Evolutionary conservation across 1,140 invertebrate genomes (phyloP).

Genomic region (Drosophila simulans): DNA sequence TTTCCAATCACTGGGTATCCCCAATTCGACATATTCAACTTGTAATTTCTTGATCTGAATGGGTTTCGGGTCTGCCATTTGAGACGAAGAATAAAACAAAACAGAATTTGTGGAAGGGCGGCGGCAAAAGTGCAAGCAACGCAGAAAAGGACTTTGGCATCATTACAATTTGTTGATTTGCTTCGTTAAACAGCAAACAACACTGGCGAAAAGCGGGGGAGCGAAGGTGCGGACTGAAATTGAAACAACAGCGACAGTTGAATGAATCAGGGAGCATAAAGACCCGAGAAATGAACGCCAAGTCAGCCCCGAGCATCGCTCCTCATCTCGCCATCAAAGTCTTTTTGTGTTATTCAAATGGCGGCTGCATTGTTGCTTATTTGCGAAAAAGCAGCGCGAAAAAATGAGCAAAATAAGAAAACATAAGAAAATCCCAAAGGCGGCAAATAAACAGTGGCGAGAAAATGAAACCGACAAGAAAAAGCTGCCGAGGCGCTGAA

Average conservation of each 20-base stretch:
- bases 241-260: slow-evolving; percentile 63
- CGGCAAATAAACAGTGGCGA: slow-evolving; percentile 37
- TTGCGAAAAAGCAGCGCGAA: slow-evolving; percentile 32
- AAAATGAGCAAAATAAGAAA: slow-evolving; percentile 50
- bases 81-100: slow-evolving; percentile 25
- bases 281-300: slow-evolving; percentile 42
- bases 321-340: slow-evolving; percentile 21
- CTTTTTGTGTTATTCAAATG: slow-evolving; percentile 57
- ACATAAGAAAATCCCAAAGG: slow-evolving; percentile 36
- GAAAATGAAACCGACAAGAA: slow-evolving; percentile 53
- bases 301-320: slow-evolving; percentile 35
- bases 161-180: slow-evolving; percentile 83
- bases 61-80: slow-evolving; percentile 20
- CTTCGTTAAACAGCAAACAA: slow-evolving; percentile 83
- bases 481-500: slow-evolving; percentile 64
- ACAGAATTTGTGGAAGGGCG: slow-evolving; percentile 4
- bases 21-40: neutral
- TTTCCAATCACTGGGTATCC: slow-evolving; percentile 1
- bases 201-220: slow-evolving; percentile 29
- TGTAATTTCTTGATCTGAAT: slow-evolving; percentile 34
- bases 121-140: slow-evolving; percentile 70
- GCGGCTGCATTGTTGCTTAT: slow-evolving; percentile 58
- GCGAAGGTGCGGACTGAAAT: slow-evolving; percentile 44
- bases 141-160: slow-evolving; percentile 71
- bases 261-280: slow-evolving; percentile 62